Evolutionary conservation across 2,888 invertebrate species (phyloP).

Genomic region (Spodoptera littoralis): DNA sequence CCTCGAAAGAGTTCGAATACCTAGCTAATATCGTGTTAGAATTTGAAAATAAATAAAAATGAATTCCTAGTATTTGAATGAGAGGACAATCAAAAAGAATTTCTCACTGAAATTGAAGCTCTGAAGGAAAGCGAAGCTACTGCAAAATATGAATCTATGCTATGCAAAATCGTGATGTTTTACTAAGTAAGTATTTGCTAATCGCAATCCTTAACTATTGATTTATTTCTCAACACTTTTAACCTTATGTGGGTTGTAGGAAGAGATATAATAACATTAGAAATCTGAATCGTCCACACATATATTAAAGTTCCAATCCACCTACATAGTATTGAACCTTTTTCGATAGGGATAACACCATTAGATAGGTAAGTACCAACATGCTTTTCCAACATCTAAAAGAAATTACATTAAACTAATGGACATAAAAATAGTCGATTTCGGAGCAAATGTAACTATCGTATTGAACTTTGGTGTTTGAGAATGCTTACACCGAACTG

Average conservation of each 20-base stretch:
- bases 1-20: too few relatives aligned
- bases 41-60: too few relatives aligned
- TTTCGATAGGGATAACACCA: slow-evolving; percentile 55
- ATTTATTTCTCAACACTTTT: background rate
- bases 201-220: too few relatives aligned
- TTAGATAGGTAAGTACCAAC: slow-evolving; percentile 58
- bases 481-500: slow-evolving; percentile 60
- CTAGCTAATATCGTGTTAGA: too few relatives aligned
- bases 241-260: slow-evolving; percentile 4
- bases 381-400: slow-evolving; percentile 62
- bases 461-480: slow-evolving; percentile 57
- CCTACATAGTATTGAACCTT: slow-evolving; percentile 44
- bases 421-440: slow-evolving; percentile 76
- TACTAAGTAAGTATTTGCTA: too few relatives aligned
- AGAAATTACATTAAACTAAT: slow-evolving; percentile 79
- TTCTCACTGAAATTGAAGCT: too few relatives aligned
- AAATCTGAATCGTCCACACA: slow-evolving; percentile 32
- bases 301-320: slow-evolving; percentile 26
- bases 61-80: too few relatives aligned
- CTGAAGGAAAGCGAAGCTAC: too few relatives aligned
- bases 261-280: slow-evolving; percentile 27
- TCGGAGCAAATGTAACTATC: slow-evolving; percentile 71
- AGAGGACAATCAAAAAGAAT: too few relatives aligned
- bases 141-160: too few relatives aligned
- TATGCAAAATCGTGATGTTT: too few relatives aligned